These are phyloP conservation scores for Agrotis clavis DNA, from an alignment of 2,888 invertebrate genomes.

Conservation along the genomic window DNA sequence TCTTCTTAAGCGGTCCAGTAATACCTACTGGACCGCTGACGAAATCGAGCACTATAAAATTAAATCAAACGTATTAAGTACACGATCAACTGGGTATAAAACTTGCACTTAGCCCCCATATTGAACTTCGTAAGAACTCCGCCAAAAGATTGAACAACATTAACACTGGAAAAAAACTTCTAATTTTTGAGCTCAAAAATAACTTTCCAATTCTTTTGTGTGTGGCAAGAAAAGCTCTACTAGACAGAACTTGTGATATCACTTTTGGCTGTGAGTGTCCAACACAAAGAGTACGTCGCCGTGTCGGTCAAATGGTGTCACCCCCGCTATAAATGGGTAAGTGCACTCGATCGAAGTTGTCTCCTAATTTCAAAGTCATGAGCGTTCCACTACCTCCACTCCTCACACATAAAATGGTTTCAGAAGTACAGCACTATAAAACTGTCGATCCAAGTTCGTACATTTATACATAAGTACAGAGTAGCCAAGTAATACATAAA, in stretches of 20 bases:
- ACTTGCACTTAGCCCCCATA: background rate
- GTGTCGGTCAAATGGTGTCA: constrained; percentile 70
- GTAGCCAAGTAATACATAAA: no score
- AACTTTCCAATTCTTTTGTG: constrained; percentile 18
- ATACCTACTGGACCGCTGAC: no score
- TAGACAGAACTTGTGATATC: constrained; percentile 7
- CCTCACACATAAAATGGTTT: constrained; percentile 17
- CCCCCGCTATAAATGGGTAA: constrained; percentile 76
- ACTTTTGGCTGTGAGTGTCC: constrained; percentile 45
- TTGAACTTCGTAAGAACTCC: background rate
- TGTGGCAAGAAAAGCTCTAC: background rate
- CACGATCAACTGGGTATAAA: background rate
- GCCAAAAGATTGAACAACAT: background rate
- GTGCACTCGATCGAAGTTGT: constrained; percentile 78
- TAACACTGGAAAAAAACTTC: background rate
- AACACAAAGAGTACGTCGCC: constrained; percentile 50
- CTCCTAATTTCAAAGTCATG: constrained; percentile 86
- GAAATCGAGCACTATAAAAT: background rate
- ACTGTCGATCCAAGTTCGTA: constrained; percentile 6
- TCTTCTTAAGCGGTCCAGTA: no score
- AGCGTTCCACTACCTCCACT: constrained; percentile 69
- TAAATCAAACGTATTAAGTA: background rate
- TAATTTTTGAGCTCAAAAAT: constrained; percentile 11
- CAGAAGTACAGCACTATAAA: constrained; percentile 42
- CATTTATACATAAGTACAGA: background rate